Conservation (phyloP, 2,888 invertebrate species). For the Branchipolynoe longqiensis region DNA sequence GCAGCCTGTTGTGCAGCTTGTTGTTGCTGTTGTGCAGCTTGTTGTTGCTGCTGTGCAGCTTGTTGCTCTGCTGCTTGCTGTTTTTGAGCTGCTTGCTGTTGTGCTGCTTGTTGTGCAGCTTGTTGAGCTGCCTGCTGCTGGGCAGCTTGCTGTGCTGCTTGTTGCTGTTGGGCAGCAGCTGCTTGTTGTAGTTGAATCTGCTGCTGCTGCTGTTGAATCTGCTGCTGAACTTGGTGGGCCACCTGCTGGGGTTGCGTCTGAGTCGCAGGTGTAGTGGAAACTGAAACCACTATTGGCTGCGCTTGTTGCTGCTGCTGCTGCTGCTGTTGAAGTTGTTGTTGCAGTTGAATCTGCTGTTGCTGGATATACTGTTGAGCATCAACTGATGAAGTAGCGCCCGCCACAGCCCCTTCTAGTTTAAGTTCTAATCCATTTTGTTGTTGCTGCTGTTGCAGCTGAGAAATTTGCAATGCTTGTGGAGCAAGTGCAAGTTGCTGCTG, state of each 20-base stretch:
- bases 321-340: slow-evolving; percentile 33
- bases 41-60: slow-evolving; percentile 26
- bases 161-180: slow-evolving; percentile 36
- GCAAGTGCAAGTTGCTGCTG: slow-evolving; percentile 16
- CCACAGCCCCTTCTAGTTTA: too few species aligned
- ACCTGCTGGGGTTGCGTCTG: slow-evolving; percentile 32
- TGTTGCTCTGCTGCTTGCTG: slow-evolving; percentile 41
- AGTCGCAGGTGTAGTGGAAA: slow-evolving; percentile 8
- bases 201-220: slow-evolving; percentile 18
- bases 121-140: background rate
- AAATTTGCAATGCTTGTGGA: slow-evolving; percentile 50
- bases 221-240: slow-evolving; percentile 6
- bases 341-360: slow-evolving; percentile 48
- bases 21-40: slow-evolving; percentile 47
- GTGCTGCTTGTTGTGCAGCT: background rate
- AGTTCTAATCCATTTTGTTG: slow-evolving; percentile 46
- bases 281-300: slow-evolving; percentile 34
- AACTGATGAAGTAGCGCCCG: background rate
- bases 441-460: slow-evolving; percentile 58
- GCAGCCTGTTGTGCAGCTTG: too few species aligned
- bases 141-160: slow-evolving; percentile 7
- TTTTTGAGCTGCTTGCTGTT: slow-evolving; percentile 27
- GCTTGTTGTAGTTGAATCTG: slow-evolving; percentile 21
- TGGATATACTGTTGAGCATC: slow-evolving; percentile 40
- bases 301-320: slow-evolving; percentile 50